phyloP scores from a whole-genome alignment of 2,888 invertebrate species.

The Ametastegia equiseti region DNA sequence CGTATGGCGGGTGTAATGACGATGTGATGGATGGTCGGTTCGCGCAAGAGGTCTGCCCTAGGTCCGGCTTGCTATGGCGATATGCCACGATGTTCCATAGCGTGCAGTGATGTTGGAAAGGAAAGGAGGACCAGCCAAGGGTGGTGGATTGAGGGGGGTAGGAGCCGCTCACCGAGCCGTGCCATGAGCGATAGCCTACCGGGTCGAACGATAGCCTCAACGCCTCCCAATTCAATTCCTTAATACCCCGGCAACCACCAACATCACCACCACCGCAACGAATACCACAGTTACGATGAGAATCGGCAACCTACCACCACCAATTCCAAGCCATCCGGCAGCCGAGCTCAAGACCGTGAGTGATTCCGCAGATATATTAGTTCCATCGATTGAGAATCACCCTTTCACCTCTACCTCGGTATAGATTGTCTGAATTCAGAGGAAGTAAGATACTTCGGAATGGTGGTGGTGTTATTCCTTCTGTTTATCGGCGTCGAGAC shows the following conservation, averaged over 20 bases:
- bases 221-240: slow-evolving; percentile 65
- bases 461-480: background rate
- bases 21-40: slow-evolving; percentile 68
- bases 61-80: slow-evolving; percentile 51
- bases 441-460: background rate
- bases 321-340: slow-evolving; percentile 44
- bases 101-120: background rate
- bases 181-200: slow-evolving; percentile 66
- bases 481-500: background rate
- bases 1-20: slow-evolving; percentile 64
- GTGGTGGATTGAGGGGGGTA: slow-evolving; percentile 51
- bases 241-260: slow-evolving; percentile 60
- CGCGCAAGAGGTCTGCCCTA: slow-evolving; percentile 46
- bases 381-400: slow-evolving; percentile 66
- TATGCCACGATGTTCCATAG: slow-evolving; percentile 47
- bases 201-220: slow-evolving; percentile 51
- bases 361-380: slow-evolving; percentile 66
- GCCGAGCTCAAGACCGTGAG: slow-evolving; percentile 39
- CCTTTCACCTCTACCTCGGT: slow-evolving; percentile 44
- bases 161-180: slow-evolving; percentile 64
- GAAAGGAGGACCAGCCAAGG: slow-evolving; percentile 32
- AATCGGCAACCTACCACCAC: slow-evolving; percentile 44
- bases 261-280: slow-evolving; percentile 43
- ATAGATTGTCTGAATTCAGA: slow-evolving; percentile 39
- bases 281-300: slow-evolving; percentile 51